Evolutionary conservation across 2,888 invertebrate species (phyloP).

Genomic region (Andrena bicolor): DNA sequence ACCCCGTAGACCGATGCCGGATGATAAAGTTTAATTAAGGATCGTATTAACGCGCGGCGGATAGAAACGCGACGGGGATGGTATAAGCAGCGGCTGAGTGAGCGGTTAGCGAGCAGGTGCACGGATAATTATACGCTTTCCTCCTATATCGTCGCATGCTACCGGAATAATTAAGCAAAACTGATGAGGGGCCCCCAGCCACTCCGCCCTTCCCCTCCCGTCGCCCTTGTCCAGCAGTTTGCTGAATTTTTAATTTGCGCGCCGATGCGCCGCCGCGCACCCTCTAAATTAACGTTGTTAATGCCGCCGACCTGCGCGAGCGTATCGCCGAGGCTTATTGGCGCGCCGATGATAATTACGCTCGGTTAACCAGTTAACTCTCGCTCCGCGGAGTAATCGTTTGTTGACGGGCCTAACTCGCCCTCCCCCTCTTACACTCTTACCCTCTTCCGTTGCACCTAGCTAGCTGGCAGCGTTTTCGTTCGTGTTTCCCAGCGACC

Average conservation of each 20-base stretch:
- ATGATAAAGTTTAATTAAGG: slow-evolving; percentile 75
- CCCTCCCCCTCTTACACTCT: background rate
- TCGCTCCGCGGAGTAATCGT: slow-evolving; percentile 5
- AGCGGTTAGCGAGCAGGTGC: slow-evolving; percentile 76
- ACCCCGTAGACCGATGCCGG: slow-evolving; percentile 52
- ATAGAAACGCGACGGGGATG: slow-evolving; percentile 47
- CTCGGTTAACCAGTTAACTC: slow-evolving; percentile 47
- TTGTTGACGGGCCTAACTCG: background rate
- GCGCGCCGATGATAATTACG: slow-evolving; percentile 52
- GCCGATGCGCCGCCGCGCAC: slow-evolving; percentile 29
- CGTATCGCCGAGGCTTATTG: slow-evolving; percentile 37
- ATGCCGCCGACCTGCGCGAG: slow-evolving; percentile 22
- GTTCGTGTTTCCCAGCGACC: background rate
- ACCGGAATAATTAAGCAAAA: slow-evolving; percentile 75
- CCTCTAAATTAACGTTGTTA: slow-evolving; percentile 59
- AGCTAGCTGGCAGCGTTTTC: background rate
- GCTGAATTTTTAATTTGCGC: slow-evolving; percentile 66
- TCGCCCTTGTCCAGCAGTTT: slow-evolving; percentile 38
- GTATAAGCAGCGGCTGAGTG: slow-evolving; percentile 65
- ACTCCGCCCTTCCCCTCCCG: slow-evolving; percentile 9
- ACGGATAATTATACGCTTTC: slow-evolving; percentile 75
- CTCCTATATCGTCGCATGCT: slow-evolving; percentile 73
- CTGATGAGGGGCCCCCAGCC: slow-evolving; percentile 61
- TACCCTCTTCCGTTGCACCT: background rate
- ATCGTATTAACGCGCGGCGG: slow-evolving; percentile 69